Base-by-base conservation (phyloP, 2,113 vertebrate species). In the Tympanuchus pallidicinctus region DNA sequence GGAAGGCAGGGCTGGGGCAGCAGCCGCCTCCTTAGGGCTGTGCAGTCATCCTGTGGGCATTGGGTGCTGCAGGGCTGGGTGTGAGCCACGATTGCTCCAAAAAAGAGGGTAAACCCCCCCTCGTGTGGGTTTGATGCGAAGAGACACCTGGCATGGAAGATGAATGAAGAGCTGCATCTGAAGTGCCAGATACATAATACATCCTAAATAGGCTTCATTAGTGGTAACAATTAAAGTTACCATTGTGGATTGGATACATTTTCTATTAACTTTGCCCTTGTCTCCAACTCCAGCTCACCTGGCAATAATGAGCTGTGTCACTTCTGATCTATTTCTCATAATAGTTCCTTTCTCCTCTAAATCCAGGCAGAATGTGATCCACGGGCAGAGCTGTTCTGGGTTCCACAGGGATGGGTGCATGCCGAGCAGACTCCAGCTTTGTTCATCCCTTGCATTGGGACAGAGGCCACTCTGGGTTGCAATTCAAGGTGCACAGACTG, bases 141-240 rank as follows among this genome's bases (percentile, higher is more conserved):
- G 82, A 90, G 93, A 95, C 88, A 71, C 70, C 78, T 92, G 94
- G 89, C 1, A 1, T 1, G 0, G 57, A 94, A 95, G 97, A 96
- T 95, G 89, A 94, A 97, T 95, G 63, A 94, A 90, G 72, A 84
- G 70, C 90, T 90, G 88, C 90, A 94, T 94, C 91, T 74, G 74
- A 96, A 96, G 88, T 91, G 88, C 93, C 91, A 94, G 94, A 81
- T 91, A 88, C 92, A 94, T 95, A 94, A 94, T 95, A 76, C 94
- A 91, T 94, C 91, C 94, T 94, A 96, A 97, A 96, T 88, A 95
- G 94, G 91, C 94, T 96, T 93, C 95, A 96, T 97, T 96, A 97
- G 95, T 80, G 89, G 86, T 65, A 90, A 95, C 94, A 97, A 96
- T 96, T 97, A 97, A 93, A 96, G 93, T 67, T 94, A 94, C 87